A percentile compares a stretch with the other conserved stretches of the same genome.
These are phyloP conservation scores for Rhinella marina DNA, from an alignment of 2,797 vertebrate genomes.

Conservation along the genomic window DNA sequence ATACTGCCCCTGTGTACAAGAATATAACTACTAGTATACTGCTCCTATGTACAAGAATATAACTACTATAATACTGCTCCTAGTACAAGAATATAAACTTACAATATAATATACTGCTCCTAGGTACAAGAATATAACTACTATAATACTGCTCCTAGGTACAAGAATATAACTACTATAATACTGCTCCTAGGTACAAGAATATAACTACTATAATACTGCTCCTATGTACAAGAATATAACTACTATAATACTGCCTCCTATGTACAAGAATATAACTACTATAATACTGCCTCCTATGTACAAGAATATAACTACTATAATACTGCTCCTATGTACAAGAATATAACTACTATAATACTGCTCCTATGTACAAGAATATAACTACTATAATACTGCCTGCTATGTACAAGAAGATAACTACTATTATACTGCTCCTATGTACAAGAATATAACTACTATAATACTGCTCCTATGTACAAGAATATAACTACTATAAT, in stretches of 20 bases:
- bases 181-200: neutral
- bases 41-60: constrained; percentile 7
- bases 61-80: constrained; percentile 7
- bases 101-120: neutral
- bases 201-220: constrained; percentile 11
- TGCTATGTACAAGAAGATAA: constrained; percentile 7
- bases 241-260: constrained; percentile 2
- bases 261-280: neutral
- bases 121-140: constrained; percentile 1
- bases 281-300: neutral
- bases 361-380: neutral
- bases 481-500: constrained; percentile 13
- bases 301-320: constrained; percentile 6
- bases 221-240: constrained; percentile 5
- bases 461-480: neutral
- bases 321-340: neutral
- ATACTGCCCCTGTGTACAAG: constrained; percentile 4
- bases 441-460: constrained; percentile 6
- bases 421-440: constrained; percentile 4
- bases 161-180: constrained; percentile 16
- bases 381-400: constrained; percentile 20
- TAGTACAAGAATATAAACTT: constrained; percentile 12
- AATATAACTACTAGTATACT: constrained; percentile 15
- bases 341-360: constrained; percentile 15
- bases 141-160: constrained; percentile 6